Evolutionary conservation across 2,797 vertebrate genomes (phyloP).

Genomic region (Dendrocincla tyrannina): DNA sequence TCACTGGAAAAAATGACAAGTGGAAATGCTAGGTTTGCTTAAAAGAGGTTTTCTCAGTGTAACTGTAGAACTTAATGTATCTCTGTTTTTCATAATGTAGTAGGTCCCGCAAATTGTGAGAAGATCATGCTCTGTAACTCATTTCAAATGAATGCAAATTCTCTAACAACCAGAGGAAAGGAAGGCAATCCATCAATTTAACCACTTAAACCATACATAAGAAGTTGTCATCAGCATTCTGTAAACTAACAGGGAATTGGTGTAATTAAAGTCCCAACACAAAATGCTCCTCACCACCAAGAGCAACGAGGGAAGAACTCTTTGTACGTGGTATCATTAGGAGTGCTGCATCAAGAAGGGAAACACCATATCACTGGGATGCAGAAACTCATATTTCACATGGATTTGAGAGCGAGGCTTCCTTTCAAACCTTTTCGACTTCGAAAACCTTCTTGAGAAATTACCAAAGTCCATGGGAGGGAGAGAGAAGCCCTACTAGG

Average conservation of each 20-base stretch:
- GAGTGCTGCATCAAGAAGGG: not conserved
- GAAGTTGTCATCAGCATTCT: not conserved
- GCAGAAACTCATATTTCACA: not conserved
- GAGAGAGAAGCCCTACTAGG: not conserved
- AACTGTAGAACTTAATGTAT: not conserved
- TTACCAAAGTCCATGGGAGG: not conserved
- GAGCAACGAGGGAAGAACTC: not conserved
- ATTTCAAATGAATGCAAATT: not conserved
- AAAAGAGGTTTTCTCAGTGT: not conserved
- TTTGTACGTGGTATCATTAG: not conserved
- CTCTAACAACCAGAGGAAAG: not conserved
- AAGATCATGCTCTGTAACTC: not conserved
- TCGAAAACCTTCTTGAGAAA: not conserved
- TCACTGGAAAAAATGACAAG: slow-evolving; percentile 28
- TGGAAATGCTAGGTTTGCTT: not conserved
- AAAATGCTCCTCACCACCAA: not conserved
- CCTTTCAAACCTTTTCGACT: not conserved
- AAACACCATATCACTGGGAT: not conserved
- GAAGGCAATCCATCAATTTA: not conserved
- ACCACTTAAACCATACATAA: not conserved
- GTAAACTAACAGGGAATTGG: not conserved
- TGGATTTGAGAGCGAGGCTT: not conserved
- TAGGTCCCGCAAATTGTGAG: not conserved
- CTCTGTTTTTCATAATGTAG: not conserved
- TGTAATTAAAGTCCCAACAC: not conserved